Percentiles rank a stretch among this genome's conserved stretches.
These are phyloP conservation scores for Cossypha caffra DNA, from an alignment of 2,797 vertebrate species.

Conservation along the genomic window DNA sequence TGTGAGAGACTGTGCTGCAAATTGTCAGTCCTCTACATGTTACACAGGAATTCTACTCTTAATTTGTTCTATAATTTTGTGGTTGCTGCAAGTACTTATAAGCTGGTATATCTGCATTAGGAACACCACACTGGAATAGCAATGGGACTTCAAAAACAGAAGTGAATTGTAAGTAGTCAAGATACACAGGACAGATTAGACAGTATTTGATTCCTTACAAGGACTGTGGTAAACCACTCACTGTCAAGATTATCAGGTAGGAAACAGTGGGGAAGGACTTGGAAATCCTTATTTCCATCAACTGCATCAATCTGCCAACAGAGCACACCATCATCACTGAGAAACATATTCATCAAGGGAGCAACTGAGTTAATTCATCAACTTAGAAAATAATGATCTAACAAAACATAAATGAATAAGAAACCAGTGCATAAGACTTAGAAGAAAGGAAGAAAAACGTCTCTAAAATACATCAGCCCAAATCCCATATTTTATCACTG, in stretches of 20 bases:
- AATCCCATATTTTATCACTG: not conserved
- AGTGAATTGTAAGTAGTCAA: not conserved
- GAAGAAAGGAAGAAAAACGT: not conserved
- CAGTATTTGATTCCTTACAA: not conserved
- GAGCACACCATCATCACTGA: not conserved
- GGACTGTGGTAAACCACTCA: not conserved
- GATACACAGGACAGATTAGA: not conserved
- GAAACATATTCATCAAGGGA: not conserved
- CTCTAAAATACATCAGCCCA: not conserved
- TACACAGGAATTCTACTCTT: not conserved
- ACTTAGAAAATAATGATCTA: not conserved
- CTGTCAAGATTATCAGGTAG: not conserved
- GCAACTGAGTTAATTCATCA: not conserved
- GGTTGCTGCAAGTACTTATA: not conserved
- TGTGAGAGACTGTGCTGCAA: not conserved
- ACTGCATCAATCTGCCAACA: not conserved
- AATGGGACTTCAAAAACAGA: not conserved
- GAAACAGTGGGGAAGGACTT: not conserved
- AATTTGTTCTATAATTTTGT: not conserved
- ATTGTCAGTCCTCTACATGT: fast-evolving
- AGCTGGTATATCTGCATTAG: not conserved
- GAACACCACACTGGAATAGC: not conserved
- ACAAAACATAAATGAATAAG: not conserved
- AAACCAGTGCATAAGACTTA: not conserved
- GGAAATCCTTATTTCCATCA: not conserved